Percentiles rank a stretch among this genome's conserved stretches.
These are phyloP conservation scores for Drosophila orena DNA, from an alignment of 1,140 invertebrate genomes.

Conservation along the genomic window DNA sequence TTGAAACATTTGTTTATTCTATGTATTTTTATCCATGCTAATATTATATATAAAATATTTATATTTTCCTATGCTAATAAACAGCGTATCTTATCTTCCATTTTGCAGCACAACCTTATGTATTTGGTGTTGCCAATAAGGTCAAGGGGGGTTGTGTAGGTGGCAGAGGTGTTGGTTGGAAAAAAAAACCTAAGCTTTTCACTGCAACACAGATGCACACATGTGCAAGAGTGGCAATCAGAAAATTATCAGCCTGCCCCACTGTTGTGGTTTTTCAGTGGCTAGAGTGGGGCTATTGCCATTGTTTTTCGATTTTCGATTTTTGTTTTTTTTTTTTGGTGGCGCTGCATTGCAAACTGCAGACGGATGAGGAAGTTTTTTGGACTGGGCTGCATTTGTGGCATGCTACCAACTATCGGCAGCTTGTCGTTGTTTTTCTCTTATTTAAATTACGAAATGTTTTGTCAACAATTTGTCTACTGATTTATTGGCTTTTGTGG, in stretches of 20 bases:
- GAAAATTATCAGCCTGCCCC: constrained; percentile 53
- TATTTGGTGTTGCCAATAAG: constrained; percentile 42
- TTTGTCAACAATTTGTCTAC: constrained; percentile 82
- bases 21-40: too few species aligned
- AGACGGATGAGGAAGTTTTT: constrained; percentile 74
- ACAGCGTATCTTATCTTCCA: constrained; percentile 42
- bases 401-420: constrained; percentile 73
- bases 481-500: constrained; percentile 71
- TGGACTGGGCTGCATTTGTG: constrained; percentile 51
- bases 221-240: constrained; percentile 36
- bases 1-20: too few species aligned
- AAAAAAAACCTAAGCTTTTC: constrained; percentile 12
- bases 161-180: constrained; percentile 9
- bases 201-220: constrained; percentile 12
- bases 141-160: constrained; percentile 38
- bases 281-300: constrained; percentile 18
- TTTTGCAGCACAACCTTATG: constrained; percentile 17
- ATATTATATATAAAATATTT: too few species aligned
- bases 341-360: not conserved
- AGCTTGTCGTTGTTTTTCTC: constrained; percentile 62
- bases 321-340: not conserved
- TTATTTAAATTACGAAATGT: constrained; percentile 83
- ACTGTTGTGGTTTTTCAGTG: constrained; percentile 11
- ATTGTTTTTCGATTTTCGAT: constrained; percentile 15
- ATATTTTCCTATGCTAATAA: not conserved